These are phyloP conservation scores for Orthonevra nobilis DNA, from an alignment of 2,888 invertebrate genomes.

Conservation along the genomic window DNA sequence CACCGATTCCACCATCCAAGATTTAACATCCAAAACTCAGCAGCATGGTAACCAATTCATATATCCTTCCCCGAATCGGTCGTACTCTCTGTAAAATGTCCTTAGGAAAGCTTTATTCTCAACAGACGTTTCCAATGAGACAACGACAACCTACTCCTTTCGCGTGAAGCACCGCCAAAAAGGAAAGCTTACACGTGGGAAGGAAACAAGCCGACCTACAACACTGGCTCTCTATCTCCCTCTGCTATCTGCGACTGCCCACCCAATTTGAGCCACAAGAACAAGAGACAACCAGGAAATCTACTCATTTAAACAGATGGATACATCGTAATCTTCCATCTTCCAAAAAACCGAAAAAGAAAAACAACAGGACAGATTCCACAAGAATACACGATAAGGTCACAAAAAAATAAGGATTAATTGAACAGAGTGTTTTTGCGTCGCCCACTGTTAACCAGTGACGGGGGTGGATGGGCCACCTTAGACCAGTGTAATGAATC, in stretches of 20 bases:
- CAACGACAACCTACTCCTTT: slow-evolving; percentile 34
- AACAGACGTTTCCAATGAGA: slow-evolving; percentile 12
- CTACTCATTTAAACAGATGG: slow-evolving; percentile 48
- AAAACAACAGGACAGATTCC: slow-evolving; percentile 38
- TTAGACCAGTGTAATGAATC: slow-evolving; percentile 38
- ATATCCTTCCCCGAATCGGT: not conserved
- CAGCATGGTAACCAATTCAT: not conserved
- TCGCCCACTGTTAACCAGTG: too few relatives aligned
- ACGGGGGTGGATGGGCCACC: too few relatives aligned
- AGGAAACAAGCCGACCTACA: slow-evolving; percentile 16
- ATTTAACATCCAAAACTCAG: slow-evolving; percentile 7
- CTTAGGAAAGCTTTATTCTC: slow-evolving; percentile 30
- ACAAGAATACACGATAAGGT: slow-evolving; percentile 15
- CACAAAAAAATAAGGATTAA: slow-evolving; percentile 5
- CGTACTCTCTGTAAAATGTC: not conserved
- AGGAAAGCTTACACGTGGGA: slow-evolving; percentile 63
- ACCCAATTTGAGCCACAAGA: not conserved
- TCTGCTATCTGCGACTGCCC: too few relatives aligned
- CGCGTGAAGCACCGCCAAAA: slow-evolving; percentile 2
- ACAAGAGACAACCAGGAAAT: not conserved
- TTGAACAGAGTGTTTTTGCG: too few relatives aligned
- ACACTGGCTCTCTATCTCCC: not conserved
- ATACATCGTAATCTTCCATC: slow-evolving; percentile 26
- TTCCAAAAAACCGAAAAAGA: too few relatives aligned
- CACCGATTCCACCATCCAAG: slow-evolving; percentile 17